A percentile compares a stretch with the other conserved stretches of the same genome.
Conservation (phyloP, 2,797 vertebrate genomes). For the Poeciliopsis infans region DNA sequence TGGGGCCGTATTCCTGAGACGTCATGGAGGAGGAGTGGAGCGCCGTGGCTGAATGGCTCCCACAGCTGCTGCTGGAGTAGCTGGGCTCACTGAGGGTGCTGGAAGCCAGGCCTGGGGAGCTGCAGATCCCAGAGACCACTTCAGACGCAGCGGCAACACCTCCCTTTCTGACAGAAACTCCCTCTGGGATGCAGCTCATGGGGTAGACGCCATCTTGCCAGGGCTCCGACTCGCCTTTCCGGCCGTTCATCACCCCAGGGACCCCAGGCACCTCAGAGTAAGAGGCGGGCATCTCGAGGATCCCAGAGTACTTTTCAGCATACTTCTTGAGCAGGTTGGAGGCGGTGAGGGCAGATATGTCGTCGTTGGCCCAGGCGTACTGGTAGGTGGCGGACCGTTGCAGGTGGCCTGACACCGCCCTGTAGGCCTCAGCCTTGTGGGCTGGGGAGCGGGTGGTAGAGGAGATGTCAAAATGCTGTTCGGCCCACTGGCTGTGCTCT, state of each 20-base stretch:
- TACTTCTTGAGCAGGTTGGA: conserved; percentile 98
- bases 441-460: conserved; percentile 97
- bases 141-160: conserved; percentile 88
- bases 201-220: conserved; percentile 97
- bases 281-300: conserved; percentile 91
- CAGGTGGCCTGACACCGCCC: conserved; percentile 81
- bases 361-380: conserved; percentile 98
- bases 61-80: conserved; percentile 95
- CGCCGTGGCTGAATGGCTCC: conserved; percentile 89
- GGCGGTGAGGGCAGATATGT: conserved; percentile 97
- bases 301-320: conserved; percentile 96
- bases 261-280: conserved; percentile 81
- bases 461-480: conserved; percentile 98
- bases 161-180: conserved; percentile 89
- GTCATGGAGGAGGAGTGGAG: conserved; percentile 87
- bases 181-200: conserved; percentile 93
- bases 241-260: conserved; percentile 87
- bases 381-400: conserved; percentile 85
- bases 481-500: conserved; percentile 99
- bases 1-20: conserved; percentile 94
- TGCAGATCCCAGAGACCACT: conserved; percentile 91
- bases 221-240: conserved; percentile 91
- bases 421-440: conserved; percentile 96
- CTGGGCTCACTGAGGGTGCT: conserved; percentile 91
- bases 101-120: conserved; percentile 93